Base-by-base conservation (phyloP, 2,797 vertebrate genomes). In the Lepilemur septentrionalis region DNA sequence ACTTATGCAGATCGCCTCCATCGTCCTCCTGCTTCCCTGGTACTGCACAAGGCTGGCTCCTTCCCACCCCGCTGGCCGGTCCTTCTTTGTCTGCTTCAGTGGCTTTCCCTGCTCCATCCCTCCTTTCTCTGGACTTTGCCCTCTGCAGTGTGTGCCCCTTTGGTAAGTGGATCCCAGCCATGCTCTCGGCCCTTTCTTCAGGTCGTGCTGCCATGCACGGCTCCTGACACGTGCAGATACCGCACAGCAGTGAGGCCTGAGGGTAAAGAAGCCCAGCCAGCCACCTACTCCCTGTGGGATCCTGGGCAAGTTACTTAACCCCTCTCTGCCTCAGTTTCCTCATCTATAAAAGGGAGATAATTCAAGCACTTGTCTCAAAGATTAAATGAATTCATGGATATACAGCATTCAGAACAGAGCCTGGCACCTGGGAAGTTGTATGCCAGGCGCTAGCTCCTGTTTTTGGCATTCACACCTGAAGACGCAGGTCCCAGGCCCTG, bases 381-480 rank as follows among this genome's bases (percentile, higher is more conserved):
- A 88, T 41, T n/a, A 63, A 50, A 50, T 30, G n/a, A 63, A 23
- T 32, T 41, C 57, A 28, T 18, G 63, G 72, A 22, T 14, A 7
- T 1, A 18, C 0, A 30, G 35, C 35, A 15, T 7, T 41, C 52
- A 48, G 69, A 81, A 32, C 25, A 57, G 79, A 89, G 80, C 17
- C 55, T 50, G 72, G 46, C 67, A 43, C 55, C 28, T 48, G 57
- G 61, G 46, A 48, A 52, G 63, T 12, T 67, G 80, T 20, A 2
- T 59, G 25, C 46, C n/a, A 72, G 75, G 43, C 50, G 35, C n/a
- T 43, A 52, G 38, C n/a, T 57, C 32, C 65, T 59, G 1, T 14
- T 28, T 48, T 85, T 94, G 85, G 72, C 46, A 5, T 85, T 89
- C 63, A 52, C 35, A 87, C 48, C 85, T 78, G 83, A 94, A 75